Percentiles rank a stretch among this genome's conserved stretches.
phyloP scores from a whole-genome alignment of 2,113 vertebrate species.

The Muntiacus muntjak region DNA sequence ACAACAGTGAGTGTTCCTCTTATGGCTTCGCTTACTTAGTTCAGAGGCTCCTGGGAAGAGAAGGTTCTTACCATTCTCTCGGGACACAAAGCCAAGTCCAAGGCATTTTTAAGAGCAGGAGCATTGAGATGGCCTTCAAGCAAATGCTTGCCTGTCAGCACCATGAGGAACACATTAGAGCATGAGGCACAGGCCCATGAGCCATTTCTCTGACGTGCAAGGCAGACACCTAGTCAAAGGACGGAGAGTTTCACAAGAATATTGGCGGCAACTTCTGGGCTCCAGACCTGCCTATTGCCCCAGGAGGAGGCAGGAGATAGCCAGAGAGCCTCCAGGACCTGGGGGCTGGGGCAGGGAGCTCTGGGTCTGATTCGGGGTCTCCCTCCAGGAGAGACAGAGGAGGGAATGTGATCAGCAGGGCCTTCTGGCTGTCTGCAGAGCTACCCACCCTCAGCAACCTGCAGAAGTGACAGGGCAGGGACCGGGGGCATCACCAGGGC shows the following conservation, averaged over 20 bases:
- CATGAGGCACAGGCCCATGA: background rate
- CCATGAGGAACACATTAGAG: background rate
- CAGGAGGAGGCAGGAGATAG: background rate
- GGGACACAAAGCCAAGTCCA: background rate
- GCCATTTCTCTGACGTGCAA: background rate
- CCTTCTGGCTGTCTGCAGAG: background rate
- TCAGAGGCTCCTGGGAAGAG: background rate
- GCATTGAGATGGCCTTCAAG: background rate
- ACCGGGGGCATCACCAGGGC: accelerated
- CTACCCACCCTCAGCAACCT: background rate
- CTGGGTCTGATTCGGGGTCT: background rate
- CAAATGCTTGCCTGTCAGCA: background rate
- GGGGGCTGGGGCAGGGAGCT: background rate
- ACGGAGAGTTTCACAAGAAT: background rate
- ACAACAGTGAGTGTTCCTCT: background rate
- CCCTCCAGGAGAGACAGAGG: background rate
- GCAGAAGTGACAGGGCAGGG: background rate
- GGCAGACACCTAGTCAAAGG: background rate
- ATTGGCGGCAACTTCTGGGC: background rate
- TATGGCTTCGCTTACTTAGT: background rate
- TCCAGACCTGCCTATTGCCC: background rate
- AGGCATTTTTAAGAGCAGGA: background rate
- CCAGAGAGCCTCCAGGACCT: accelerated
- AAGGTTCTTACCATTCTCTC: background rate
- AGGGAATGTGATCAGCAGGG: background rate